Evolutionary conservation across 2,888 invertebrate genomes (phyloP).

Genomic region (Cerceris ruficornis): DNA sequence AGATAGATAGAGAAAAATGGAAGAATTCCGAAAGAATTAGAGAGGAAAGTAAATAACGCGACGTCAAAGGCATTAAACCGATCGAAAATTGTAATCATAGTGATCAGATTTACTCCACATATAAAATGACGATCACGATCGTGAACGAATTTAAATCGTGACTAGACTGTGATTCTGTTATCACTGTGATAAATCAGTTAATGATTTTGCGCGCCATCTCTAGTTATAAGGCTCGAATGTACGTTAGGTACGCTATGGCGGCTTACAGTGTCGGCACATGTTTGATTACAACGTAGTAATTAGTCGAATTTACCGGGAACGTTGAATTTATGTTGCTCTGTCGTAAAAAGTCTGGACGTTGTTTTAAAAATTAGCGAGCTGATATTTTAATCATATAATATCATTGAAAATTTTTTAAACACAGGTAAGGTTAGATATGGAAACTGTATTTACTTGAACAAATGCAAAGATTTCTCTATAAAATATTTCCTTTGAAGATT

Average conservation of each 20-base stretch:
- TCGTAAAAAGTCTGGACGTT: not conserved
- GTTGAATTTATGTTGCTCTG: no score
- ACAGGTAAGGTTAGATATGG: slow-evolving; percentile 20
- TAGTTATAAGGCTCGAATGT: not conserved
- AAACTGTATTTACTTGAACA: not conserved
- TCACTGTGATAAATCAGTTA: no score
- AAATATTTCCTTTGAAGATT: slow-evolving; percentile 18
- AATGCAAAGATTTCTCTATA: not conserved
- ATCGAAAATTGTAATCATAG: no score
- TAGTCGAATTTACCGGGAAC: not conserved
- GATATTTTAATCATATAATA: not conserved
- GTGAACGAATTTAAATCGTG: no score
- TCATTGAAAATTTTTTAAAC: not conserved
- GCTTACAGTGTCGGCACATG: slow-evolving; percentile 37
- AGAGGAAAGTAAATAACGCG: no score
- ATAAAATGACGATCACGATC: no score
- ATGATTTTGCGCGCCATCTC: no score
- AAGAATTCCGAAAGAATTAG: no score
- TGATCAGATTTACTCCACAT: no score
- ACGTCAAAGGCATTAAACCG: no score
- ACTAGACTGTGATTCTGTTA: no score
- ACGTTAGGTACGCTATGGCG: slow-evolving; percentile 16
- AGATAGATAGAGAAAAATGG: no score
- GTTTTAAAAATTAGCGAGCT: not conserved
- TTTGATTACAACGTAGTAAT: not conserved